These are phyloP conservation scores for Coleophora flavipennella DNA, from an alignment of 2,888 invertebrate species.

Conservation along the genomic window DNA sequence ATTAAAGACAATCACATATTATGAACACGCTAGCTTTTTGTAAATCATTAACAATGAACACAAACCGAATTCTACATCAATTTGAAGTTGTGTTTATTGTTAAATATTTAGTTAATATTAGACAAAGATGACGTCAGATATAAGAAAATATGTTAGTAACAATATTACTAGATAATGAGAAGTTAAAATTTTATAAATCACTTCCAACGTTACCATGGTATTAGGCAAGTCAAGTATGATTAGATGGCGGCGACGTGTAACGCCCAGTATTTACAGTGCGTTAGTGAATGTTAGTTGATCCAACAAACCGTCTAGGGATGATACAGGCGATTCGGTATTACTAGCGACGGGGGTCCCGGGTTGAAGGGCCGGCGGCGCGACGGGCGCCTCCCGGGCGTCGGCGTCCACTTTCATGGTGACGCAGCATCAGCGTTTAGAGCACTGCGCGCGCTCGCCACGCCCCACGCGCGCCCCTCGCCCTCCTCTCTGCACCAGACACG, in stretches of 20 bases:
- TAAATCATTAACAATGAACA: too few relatives aligned
- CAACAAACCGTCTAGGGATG: slow-evolving; percentile 65
- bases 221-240: too few relatives aligned
- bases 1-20: too few relatives aligned
- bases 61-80: too few relatives aligned
- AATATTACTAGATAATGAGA: neutral
- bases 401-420: slow-evolving; percentile 48
- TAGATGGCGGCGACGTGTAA: too few relatives aligned
- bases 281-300: slow-evolving; percentile 29
- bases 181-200: neutral
- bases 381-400: slow-evolving; percentile 45
- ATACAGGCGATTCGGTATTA: slow-evolving; percentile 62
- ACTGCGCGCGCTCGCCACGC: slow-evolving; percentile 26
- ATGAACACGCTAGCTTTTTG: too few relatives aligned
- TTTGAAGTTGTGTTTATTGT: too few relatives aligned
- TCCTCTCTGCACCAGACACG: slow-evolving; percentile 55
- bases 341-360: slow-evolving; percentile 44
- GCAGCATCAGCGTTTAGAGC: slow-evolving; percentile 37
- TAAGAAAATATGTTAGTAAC: too few relatives aligned
- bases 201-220: neutral
- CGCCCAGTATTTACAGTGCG: slow-evolving; percentile 29
- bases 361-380: slow-evolving; percentile 35
- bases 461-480: slow-evolving; percentile 28
- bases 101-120: too few relatives aligned
- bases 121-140: too few relatives aligned